phyloP scores from a whole-genome alignment of 2,797 vertebrate genomes.

The Pempheris klunzingeri region DNA sequence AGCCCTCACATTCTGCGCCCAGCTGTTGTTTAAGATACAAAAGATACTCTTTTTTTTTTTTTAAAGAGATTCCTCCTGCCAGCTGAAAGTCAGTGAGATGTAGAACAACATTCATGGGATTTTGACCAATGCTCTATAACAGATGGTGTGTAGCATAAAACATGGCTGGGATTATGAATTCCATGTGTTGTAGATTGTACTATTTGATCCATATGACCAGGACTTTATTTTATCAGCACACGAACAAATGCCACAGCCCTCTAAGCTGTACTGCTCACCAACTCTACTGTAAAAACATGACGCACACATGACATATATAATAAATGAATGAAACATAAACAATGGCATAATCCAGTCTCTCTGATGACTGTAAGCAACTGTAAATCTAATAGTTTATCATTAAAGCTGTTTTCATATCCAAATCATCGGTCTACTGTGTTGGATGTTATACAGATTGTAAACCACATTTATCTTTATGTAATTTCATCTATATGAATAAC shows the following conservation, averaged over 20 bases:
- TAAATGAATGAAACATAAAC: background rate
- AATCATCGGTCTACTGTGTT: no score
- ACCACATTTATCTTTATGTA: no score
- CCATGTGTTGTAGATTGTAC: slow-evolving; percentile 43
- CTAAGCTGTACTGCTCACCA: slow-evolving; percentile 11
- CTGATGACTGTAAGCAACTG: background rate
- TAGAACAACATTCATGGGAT: slow-evolving; percentile 11
- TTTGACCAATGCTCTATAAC: slow-evolving; percentile 28
- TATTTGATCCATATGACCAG: slow-evolving; percentile 35
- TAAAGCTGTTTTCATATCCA: background rate
- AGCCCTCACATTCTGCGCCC: background rate
- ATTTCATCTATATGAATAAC: no score
- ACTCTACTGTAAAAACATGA: background rate
- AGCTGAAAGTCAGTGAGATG: background rate
- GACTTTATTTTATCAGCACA: slow-evolving; percentile 27
- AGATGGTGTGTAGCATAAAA: slow-evolving; percentile 68
- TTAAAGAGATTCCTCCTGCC: background rate
- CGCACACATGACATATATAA: background rate
- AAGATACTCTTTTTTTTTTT: background rate
- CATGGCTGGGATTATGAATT: slow-evolving; percentile 59
- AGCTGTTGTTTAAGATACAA: slow-evolving; percentile 26
- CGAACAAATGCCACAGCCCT: slow-evolving; percentile 14
- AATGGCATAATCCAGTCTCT: background rate
- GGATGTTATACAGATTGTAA: no score
- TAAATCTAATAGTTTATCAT: background rate